Evolutionary conservation across 2,113 vertebrate genomes (phyloP), one percentile per base, ranked within the genome.

Genomic region (Lates calcarifer): DNA sequence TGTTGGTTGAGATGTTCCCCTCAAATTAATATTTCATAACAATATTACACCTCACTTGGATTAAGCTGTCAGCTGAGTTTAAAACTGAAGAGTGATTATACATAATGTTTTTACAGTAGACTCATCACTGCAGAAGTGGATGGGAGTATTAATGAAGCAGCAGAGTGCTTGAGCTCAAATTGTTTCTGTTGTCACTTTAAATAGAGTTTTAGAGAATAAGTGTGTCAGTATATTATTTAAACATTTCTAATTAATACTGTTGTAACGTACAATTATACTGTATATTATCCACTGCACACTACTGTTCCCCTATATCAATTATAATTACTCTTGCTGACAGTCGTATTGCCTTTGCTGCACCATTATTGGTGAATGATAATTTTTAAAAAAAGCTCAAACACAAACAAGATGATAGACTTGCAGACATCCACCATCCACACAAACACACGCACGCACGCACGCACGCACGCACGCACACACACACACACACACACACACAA

Each of bases 121-220:
- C 84, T 72, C 65, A 28, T 63, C 81, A 35, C 60, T 28, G 65
- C 63, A 55, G 39, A 72, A 66, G 82, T 57, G 72, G 69, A 37
- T 69, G 63, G 41, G 73, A 64, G 55, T 26, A 2, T 39, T 81
- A 86, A 84, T 82, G 65, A 89, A 83, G 64, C 29, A 24, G 85
- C 70, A 28, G 56, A 72, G 31, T 20, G 74, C 56, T n/a, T 15
- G 35, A 57, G 72, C 64, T 43, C 37, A 45, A 53, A 86, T 47
- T 37, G 81, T 31, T 82, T 62, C 62, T 70, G 74, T 57, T 39
- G 6, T 84, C 87, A 68, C 55, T 82, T 84, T 79, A 78, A 82
- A 64, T 71, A n/a, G 31, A 69, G n/a, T 83, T 75, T 69, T 43
- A 29, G 45, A 64, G 68, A 81, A 39, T 39, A 49, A 49, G 29